phyloP scores from a whole-genome alignment of 1,140 invertebrate genomes.

The Plutomurus gul region DNA sequence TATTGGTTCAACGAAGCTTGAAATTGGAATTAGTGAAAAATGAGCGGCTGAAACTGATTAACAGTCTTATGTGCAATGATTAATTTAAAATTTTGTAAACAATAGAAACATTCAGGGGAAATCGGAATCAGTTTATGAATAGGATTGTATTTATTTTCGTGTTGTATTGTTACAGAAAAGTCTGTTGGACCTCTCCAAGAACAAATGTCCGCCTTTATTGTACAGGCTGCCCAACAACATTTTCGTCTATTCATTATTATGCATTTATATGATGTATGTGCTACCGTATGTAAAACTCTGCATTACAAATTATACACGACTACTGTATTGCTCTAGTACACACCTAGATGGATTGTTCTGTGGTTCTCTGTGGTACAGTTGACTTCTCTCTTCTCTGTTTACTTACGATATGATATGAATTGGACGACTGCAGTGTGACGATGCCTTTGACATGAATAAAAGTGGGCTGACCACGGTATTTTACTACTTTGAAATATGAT shows the following conservation, averaged over 20 bases:
- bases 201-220: background rate
- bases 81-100: background rate
- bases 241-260: too few relatives aligned
- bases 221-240: too few relatives aligned
- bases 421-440: conserved; percentile 6
- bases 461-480: conserved; percentile 42
- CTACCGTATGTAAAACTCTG: too few relatives aligned
- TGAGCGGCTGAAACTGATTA: background rate
- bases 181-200: too few relatives aligned
- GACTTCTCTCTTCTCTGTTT: too few relatives aligned
- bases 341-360: background rate
- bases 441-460: conserved; percentile 45
- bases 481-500: conserved; percentile 39
- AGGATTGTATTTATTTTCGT: background rate
- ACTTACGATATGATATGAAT: too few relatives aligned
- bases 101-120: background rate
- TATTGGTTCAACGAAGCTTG: too few relatives aligned
- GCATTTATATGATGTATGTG: too few relatives aligned
- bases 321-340: too few relatives aligned
- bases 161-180: background rate
- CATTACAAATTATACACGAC: too few relatives aligned
- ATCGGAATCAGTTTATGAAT: background rate
- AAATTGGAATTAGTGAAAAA: conserved; percentile 2
- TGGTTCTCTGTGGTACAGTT: background rate
- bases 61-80: background rate